Evolutionary conservation across 2,888 invertebrate species (phyloP), one percentile per base, ranked within the genome.

Genomic region (Phaedon cochleariae): DNA sequence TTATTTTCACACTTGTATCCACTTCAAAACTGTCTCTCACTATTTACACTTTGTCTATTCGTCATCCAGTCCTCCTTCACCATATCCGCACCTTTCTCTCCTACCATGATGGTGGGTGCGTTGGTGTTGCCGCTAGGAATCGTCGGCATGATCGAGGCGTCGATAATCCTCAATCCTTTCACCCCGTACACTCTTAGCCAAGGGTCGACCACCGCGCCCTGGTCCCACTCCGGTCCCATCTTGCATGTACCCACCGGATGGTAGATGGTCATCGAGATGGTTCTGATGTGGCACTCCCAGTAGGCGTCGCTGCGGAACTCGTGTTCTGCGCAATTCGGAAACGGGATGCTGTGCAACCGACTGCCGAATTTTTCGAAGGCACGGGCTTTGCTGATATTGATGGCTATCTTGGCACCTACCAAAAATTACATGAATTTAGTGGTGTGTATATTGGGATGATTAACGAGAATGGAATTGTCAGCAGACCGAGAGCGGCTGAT

Each of bases 51-150:
- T 5, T 26, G 26, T 26, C 26, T 26, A 3, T 3, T 26, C 7
- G 4, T 7, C 26, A 26, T 26, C 94, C 94, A 95, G 82, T 94
- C 94, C 82, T 91, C 89, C 82, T 95, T 95, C 63, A 95, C 90
- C 77, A 95, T 85, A 84, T 95, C 95, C 0, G 95, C 88, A 4
- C 94, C 95, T 80, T 95, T 95, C 79, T 96, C 95, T 0, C 90
- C 95, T 29, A 95, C 93, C 95, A 95, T 95, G 55, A 95, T 93
- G n/a, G 91, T 90, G 0, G 95, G 94, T 0, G 95, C 96, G 81
- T 95, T 95, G 0, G 95, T 95, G 78, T 96, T 95, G 6, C 95
- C 95, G 77, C 94, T 94, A 26, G 90, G 91, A 73, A 95, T 93
- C 1, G 92, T 92, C 0, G 95, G 95, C 94, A 95, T 95, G 73